Base-by-base conservation (phyloP, 2,888 invertebrate species). In the Abrostola triplasia region DNA sequence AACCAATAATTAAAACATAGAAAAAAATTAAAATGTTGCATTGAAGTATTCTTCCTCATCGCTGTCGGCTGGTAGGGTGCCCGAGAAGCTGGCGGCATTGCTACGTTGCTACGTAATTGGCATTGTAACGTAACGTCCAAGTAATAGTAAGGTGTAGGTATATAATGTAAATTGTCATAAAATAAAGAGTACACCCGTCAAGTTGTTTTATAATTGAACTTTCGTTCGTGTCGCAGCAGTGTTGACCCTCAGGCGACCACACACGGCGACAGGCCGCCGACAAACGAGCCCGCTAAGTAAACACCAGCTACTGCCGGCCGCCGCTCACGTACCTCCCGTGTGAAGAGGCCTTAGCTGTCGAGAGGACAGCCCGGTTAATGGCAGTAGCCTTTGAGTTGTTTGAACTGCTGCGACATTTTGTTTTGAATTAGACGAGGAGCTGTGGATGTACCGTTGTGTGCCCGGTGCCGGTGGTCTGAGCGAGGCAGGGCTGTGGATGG, bases 201-300 rank as follows among this genome's bases (percentile, higher is more conserved):
- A 24, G 24, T 24, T 24, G 24, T 24, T 24, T 24, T 24, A 61
- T 78, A 69, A 67, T 75, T 65, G 64, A 67, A 68, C 54, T 84
- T 72, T 70, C 74, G 65, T 80, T 65, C 77, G 80, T 67, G 69
- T 67, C 62, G 59, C 53, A 73, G 61, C 52, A 44, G 60, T 59
- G 69, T 70, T 60, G 38, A 77, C 66, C 59, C 69, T 77, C 73
- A 64, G 67, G 83, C 82, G 88, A 76, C 89, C 88, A 85, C 89
- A 87, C 92, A 87, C 84, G 88, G 81, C 86, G 92, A 87, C 84
- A 86, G 84, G 83, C 74, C 80, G 84, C 88, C 89, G 88, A 85
- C 87, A 89, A 85, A 85, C 83, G 86, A 64, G 73, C 66, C 85
- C 86, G 87, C 89, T 85, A 73, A 36, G 53, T 81, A 88, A 89